Base-by-base conservation (phyloP, 2,113 vertebrate genomes). In the Oncorhynchus kisutch region DNA sequence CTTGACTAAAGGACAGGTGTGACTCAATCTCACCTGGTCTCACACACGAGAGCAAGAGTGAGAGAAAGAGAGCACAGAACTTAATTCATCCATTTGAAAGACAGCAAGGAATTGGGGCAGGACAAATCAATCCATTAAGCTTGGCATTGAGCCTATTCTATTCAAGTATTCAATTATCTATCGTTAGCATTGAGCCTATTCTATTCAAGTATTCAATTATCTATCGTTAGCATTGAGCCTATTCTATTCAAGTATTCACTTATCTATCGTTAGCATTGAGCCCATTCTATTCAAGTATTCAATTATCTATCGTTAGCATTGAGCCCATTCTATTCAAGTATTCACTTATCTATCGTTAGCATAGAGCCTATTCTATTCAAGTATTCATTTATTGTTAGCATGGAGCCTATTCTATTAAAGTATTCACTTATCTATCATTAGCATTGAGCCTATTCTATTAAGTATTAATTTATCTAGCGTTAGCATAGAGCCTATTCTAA, bases 1-100 rank as follows among this genome's bases (percentile, higher is more conserved):
- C 39, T 9, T 39, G 34, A 39, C 34, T 39, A 9, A 39, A 39
- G 34, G 34, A 39, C 34, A 39, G 27, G 3, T 27, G n/a, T 5
- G 7, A 39, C 34, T 39, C 34, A 39, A 39, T 14, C 71, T 77
- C 59, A 91, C 85, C 88, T 78, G 87, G 31, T 27, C 25, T 27
- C 25, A 27, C 25, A 27, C 25, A 27, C 1, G 13, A 65, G 62
- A 27, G 31, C 14, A 9, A 66, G 72, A 68, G 25, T 12, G 49
- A 54, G 27, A 60, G 49, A 57, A 16, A 74, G 12, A 45, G 39
- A 62, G 6, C 71, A 74, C 49, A 11, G 9, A 51, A 16, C n/a
- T 48, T 16, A 3, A 68, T 68, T 18, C 16, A 39, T 68, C 12
- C 27, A 68, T 68, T 68, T 34, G 16, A 68, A 20, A 25, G 14